Evolutionary conservation across 2,797 vertebrate species (phyloP).

Genomic region (Cuculus canorus): DNA sequence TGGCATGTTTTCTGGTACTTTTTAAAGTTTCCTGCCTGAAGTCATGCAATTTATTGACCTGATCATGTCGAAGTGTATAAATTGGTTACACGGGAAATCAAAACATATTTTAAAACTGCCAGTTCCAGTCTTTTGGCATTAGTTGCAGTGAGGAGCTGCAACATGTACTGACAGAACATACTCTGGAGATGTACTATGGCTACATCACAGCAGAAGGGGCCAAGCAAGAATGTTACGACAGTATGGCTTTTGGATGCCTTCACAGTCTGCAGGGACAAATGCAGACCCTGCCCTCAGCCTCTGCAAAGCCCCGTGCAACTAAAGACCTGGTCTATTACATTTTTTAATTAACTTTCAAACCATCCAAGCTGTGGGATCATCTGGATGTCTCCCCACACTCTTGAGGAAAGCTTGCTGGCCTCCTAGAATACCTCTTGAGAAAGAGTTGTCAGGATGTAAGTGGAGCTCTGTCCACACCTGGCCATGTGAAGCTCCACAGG

Average conservation of each 20-base stretch:
- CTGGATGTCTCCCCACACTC: not conserved
- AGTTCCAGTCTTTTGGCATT: not conserved
- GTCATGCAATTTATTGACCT: not conserved
- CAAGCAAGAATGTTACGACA: rapidly evolving
- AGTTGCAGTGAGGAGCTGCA: not conserved
- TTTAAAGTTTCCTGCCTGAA: not conserved
- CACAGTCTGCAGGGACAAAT: not conserved
- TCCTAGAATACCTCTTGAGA: not conserved
- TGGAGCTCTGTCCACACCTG: not conserved
- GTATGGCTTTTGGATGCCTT: not conserved
- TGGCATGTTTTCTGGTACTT: not conserved
- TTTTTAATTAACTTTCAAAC: not conserved
- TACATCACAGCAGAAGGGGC: not conserved
- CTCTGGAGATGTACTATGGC: not conserved
- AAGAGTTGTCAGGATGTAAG: not conserved
- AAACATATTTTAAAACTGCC: not conserved
- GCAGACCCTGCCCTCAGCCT: not conserved
- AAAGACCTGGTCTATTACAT: not conserved
- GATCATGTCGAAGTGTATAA: not conserved
- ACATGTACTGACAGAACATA: not conserved
- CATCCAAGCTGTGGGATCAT: not conserved
- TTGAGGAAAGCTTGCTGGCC: not conserved
- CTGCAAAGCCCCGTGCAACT: rapidly evolving
- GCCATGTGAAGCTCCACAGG: not conserved
- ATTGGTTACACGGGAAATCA: not conserved